These are phyloP conservation scores for Leptinotarsa lineolata DNA, from an alignment of 1,140 invertebrate species.

Conservation along the genomic window DNA sequence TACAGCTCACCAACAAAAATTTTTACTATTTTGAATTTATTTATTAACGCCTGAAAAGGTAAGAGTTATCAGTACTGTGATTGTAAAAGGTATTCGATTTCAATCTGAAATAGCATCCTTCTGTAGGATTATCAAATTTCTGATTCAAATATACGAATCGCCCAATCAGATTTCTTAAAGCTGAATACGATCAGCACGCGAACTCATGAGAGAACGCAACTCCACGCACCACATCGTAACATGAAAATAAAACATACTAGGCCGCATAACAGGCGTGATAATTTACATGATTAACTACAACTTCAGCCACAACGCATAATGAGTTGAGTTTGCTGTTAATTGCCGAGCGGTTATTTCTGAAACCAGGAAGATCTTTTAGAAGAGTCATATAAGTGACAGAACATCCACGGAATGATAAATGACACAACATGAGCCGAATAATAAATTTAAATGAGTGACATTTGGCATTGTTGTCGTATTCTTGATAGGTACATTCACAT, in stretches of 20 bases:
- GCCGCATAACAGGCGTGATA: not conserved
- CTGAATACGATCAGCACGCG: no score
- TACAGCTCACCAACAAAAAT: no score
- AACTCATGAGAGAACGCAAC: no score
- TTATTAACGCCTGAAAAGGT: no score
- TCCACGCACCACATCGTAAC: not conserved
- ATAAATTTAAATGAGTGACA: conserved; percentile 21
- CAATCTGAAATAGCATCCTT: no score
- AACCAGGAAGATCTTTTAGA: conserved; percentile 11
- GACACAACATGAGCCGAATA: not conserved
- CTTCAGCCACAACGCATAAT: conserved; percentile 2
- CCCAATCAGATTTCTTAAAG: no score
- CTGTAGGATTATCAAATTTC: no score
- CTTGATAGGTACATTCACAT: not conserved
- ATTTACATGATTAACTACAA: conserved; percentile 1
- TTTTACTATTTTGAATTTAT: no score
- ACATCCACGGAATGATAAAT: not conserved
- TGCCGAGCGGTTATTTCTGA: conserved; percentile 13
- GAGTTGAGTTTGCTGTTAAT: conserved; percentile 13
- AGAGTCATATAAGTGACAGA: conserved; percentile 2
- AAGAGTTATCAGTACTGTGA: no score
- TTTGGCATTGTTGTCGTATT: no score
- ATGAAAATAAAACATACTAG: not conserved
- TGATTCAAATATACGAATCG: no score
- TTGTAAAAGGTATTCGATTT: no score